Base-by-base conservation (phyloP, 2,888 invertebrate genomes). In the Deilephila elpenor region DNA sequence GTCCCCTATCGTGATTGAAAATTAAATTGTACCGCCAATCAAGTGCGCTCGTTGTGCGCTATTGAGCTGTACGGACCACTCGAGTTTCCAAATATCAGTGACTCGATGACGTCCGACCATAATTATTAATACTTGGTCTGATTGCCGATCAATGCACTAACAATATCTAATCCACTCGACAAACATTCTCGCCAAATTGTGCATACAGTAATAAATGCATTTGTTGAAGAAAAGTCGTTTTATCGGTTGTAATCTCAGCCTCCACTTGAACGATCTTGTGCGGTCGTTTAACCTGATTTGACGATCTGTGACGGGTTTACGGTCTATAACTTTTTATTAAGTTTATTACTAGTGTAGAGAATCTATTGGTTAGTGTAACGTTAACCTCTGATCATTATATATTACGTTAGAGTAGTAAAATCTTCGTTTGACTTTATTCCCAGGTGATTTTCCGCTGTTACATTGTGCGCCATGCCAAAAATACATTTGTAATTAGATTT, bases 21-120 rank as follows among this genome's bases (percentile, higher is more conserved):
- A 89, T 90, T 88, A 86, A 90, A 89, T 89, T 88, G 84, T 86
- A 81, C 86, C 80, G 82, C 80, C 86, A 84, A 88, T 87, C 84
- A 84, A 86, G 83, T 75, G 79, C 77, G 74, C 78, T 76, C 79
- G 74, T 71, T 76, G 78, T 77, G 78, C 79, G 80, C 73, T 81
- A 78, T 80, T 80, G 79, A 82, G 76, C 78, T 75, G 75, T 77
- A 77, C 73, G 77, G 76, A 76, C 75, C 78, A 78, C 79, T 80
- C 75, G 59, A 80, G 72, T 77, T 78, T 78, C 78, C 75, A 79
- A 80, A 79, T 79, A 81, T 81, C 78, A 73, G 79, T 75, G 77
- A 71, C 73, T 81, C 74, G 53, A 76, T 75, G 67, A 76, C 76
- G 75, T 75, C 76, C 75, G 73, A 77, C 70, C 75, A 77, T 79